phyloP scores from a whole-genome alignment of 2,888 invertebrate species.

The Erebia epiphron region DNA sequence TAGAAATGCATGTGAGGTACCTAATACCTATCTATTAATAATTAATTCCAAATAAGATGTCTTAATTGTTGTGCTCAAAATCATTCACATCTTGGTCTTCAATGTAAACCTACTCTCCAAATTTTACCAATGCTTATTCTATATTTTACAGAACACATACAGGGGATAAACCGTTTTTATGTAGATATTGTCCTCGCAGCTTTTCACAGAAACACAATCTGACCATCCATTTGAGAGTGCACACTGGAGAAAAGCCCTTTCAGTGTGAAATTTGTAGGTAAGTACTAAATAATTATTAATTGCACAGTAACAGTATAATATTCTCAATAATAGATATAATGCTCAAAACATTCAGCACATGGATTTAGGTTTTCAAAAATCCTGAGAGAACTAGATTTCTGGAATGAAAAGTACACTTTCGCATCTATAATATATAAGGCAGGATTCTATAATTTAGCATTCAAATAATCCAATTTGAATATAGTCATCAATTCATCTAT shows the following conservation, averaged over 20 bases:
- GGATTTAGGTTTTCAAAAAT: no score
- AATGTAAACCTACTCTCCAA: no score
- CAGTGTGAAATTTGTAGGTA: constrained; percentile 85
- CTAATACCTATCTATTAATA: background rate
- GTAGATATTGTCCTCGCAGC: constrained; percentile 80
- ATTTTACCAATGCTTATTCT: background rate
- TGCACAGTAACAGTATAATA: no score
- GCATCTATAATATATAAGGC: background rate
- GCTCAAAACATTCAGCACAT: no score
- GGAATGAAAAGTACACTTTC: background rate
- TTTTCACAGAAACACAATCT: constrained; percentile 85
- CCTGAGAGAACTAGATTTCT: no score
- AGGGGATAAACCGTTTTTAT: constrained; percentile 83
- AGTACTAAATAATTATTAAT: constrained; percentile 1
- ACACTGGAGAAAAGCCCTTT: constrained; percentile 84
- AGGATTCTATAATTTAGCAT: no score
- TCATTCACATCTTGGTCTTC: background rate
- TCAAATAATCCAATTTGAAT: no score
- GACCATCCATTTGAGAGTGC: constrained; percentile 82
- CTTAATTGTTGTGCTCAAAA: background rate
- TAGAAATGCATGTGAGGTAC: constrained; percentile 83
- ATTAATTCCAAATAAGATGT: background rate
- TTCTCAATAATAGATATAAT: no score
- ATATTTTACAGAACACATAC: constrained; percentile 77
- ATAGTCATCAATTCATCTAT: no score